phyloP scores from a whole-genome alignment of 2,888 invertebrate species.

The Thereva nobilitata region DNA sequence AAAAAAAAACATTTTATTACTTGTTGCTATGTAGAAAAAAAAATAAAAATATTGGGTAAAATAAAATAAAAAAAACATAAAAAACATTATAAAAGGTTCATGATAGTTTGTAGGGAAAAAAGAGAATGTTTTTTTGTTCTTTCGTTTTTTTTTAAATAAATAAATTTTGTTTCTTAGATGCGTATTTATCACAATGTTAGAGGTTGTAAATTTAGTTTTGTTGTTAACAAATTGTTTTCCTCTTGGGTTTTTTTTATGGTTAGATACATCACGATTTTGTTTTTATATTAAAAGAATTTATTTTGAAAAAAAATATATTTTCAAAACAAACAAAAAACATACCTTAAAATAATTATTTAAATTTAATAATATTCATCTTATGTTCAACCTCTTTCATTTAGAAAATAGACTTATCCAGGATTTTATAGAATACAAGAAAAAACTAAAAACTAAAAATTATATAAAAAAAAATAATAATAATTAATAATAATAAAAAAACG shows the following conservation, averaged over 20 bases:
- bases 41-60: slow-evolving; percentile 5
- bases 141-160: too few relatives aligned
- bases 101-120: slow-evolving; percentile 18
- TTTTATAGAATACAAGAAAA: too few relatives aligned
- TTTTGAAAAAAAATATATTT: not conserved
- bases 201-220: too few relatives aligned
- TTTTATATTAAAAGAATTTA: not conserved
- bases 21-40: slow-evolving; percentile 25
- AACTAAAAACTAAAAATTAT: not conserved
- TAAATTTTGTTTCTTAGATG: too few relatives aligned
- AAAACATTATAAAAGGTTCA: slow-evolving; percentile 20
- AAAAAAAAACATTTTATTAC: not conserved
- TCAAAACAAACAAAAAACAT: not conserved
- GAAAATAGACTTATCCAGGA: too few relatives aligned
- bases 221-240: too few relatives aligned
- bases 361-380: too few relatives aligned
- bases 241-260: too few relatives aligned
- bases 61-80: slow-evolving; percentile 4
- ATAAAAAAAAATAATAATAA: not conserved
- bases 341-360: too few relatives aligned
- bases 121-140: too few relatives aligned
- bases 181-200: too few relatives aligned
- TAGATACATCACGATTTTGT: not conserved
- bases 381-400: too few relatives aligned
- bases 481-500: not conserved